Base-by-base conservation (phyloP, 2,113 vertebrate species). In the Bufo bufo region DNA sequence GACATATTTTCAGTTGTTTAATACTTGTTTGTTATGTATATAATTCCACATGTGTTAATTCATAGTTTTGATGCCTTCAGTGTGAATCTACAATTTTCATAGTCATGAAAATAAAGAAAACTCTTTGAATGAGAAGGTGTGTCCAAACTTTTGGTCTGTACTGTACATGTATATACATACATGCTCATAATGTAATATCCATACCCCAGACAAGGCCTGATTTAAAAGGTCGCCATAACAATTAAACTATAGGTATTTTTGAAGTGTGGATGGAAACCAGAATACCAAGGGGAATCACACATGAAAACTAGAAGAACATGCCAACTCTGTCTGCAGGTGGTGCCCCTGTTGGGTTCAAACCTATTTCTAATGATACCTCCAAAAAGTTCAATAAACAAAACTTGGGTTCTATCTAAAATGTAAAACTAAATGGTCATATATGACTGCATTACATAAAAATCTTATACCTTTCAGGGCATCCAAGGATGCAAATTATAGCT, bases 401-500 rank as follows among this genome's bases (percentile, higher is more conserved):
- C 11, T 47, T 43, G 4, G 6, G 45, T 72, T 45, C 43, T 72
- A 6, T 45, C 69, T 72, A 12, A 74, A 74, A 74, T 74, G 43
- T 50, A 75, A 20, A 75, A 33, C 4, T 50, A 19, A 20, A 75
- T 50, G 1, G 8, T 49, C 49, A 50, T 16, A 47, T 74, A 74
- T 72, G 11, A 43, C 49, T 19, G 43, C 43, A 74, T 74, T 23
- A 2, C 14, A 47, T 17, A 47, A 2, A 47, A 45, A 17, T 49
- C 47, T 50, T 50, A 4, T 33, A 59, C 4, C 23, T 80, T 59
- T 45, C 3, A 16, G 23, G 33, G 33, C 13, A 81, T 43, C 78
- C 78, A 81, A 81, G 56, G 23, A 61, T 81, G 33, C 14, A 59
- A 23, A 61, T 80, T 58, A 33, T 81, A 81, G 17, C 13, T 19